Evolutionary conservation across 1,140 invertebrate species (phyloP), one percentile per base, ranked within the genome.

Genomic region (Antheraea mylitta): DNA sequence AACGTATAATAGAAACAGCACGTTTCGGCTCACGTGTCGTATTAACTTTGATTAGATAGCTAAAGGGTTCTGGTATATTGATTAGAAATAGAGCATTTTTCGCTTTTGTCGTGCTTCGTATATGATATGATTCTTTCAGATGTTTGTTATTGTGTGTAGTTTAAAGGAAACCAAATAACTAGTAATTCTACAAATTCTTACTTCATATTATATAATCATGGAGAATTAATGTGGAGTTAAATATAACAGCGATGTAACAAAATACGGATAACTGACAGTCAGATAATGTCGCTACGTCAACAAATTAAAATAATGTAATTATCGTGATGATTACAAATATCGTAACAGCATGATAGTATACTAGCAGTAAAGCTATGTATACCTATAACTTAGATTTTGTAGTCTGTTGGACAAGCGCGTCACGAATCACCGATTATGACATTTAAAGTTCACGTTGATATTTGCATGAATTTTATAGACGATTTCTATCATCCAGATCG

Each of bases 391-490:
- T 53, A 6, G 11, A 16, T 53, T 16, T 13, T 53, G 4, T 53
- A n/a, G 2, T 3, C 13, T 11, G 4, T 53, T 53, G 18, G 7
- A 65, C 42, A 48, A 65, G 11, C 37, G 38, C 42, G 75, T 74
- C 65, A 80, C 75, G 79, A 79, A 71, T 77, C 75, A 80, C 73
- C 75, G 67, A 82, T 71, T 74, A 58, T 84, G 83, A 89, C 87
- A 86, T 91, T 90, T 91, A 90, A 91, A 90, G 87, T 85, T 89
- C 86, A 89, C 61, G 64, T 37, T 87, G 89, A 73, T 85, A 89
- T 87, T 89, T 89, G 76, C 76, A 77, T 69, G 72, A 70, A 74
- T 36, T 11, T 67, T 58, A 62, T 58, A 62, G 61, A 60, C 45
- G 38, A n/a, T 48, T 59, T 22, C 65, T 18, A 60, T 67, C 71